Base-by-base conservation (phyloP, 2,888 invertebrate species). In the Cistogaster globosa region DNA sequence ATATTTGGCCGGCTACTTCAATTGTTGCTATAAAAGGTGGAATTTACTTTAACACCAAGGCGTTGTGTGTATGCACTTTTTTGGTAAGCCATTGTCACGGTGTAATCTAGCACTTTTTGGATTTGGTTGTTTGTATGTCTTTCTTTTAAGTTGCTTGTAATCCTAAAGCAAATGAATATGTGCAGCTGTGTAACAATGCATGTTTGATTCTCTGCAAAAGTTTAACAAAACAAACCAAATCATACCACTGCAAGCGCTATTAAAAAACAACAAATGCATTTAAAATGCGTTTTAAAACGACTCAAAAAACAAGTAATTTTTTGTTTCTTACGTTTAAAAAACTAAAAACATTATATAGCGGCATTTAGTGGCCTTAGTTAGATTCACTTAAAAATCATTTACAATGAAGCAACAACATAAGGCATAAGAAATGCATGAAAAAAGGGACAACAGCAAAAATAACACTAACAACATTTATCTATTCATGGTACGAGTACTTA, bases 31-130 rank as follows among this genome's bases (percentile, higher is more conserved):
- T 87, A 87, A 88, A 88, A 84, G 87, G 87, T 82, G 72, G 86
- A 84, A 83, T 87, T 87, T 85, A 87, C 87, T 86, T 87, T 87
- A 87, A 87, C 88, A 88, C 88, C 81, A 84, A 86, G 86, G 87
- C 86, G 78, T 87, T 84, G 80, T 84, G 68, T 87, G 83, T 78
- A 75, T 77, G 82, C 78, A 75, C 85, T 85, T 85, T 79, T 69
- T 77, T 71, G 71, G 85, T 68, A 81, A 36, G 77, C 83, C 80
- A 84, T 84, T 86, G 84, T 86, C 85, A 82, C 85, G 85, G 85
- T 85, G 78, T 71, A 74, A 68, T 68, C 77, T 83, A 65, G 76
- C 65, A 76, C 62, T 69, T n/a, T 26, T 20, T 22, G 32, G 26
- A 36, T 69, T 32, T 32, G 51, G 6, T 22, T 32, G 68, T 42